A percentile compares a stretch with the other conserved stretches of the same genome.
phyloP scores from a whole-genome alignment of 1,140 invertebrate genomes.

The Drosophila mauritiana region DNA sequence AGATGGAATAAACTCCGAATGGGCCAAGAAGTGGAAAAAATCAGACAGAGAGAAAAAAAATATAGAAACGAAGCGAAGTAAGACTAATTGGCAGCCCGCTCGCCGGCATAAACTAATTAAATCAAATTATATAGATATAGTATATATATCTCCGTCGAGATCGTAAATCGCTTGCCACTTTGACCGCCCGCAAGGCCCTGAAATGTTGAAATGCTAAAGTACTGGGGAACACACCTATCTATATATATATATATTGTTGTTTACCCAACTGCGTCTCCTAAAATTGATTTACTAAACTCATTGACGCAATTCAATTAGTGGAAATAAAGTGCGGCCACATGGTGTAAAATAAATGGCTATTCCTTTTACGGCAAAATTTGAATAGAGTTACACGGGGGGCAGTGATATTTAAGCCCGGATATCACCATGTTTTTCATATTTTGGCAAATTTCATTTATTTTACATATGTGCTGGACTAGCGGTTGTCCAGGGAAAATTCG shows the following conservation, averaged over 20 bases:
- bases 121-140: conserved; percentile 61
- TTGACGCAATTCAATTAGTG: conserved; percentile 59
- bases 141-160: conserved; percentile 60
- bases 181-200: conserved; percentile 20
- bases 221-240: neutral
- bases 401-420: neutral
- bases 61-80: conserved; percentile 21
- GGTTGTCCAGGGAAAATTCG: neutral
- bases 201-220: too few relatives aligned
- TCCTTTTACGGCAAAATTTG: too few relatives aligned
- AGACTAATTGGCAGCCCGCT: conserved; percentile 70
- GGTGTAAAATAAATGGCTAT: neutral
- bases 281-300: conserved; percentile 31
- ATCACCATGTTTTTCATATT: conserved; percentile 8
- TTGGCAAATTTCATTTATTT: conserved; percentile 8
- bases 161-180: conserved; percentile 72
- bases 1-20: conserved; percentile 10
- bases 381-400: too few relatives aligned
- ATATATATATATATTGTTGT: conserved; percentile 12
- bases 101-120: conserved; percentile 70
- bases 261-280: conserved; percentile 21
- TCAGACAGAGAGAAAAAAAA: neutral
- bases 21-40: neutral
- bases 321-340: neutral
- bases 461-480: neutral